Percentiles rank a stretch among this genome's conserved stretches.
phyloP scores from a whole-genome alignment of 2,797 vertebrate genomes.

The Naso thynnoides region DNA sequence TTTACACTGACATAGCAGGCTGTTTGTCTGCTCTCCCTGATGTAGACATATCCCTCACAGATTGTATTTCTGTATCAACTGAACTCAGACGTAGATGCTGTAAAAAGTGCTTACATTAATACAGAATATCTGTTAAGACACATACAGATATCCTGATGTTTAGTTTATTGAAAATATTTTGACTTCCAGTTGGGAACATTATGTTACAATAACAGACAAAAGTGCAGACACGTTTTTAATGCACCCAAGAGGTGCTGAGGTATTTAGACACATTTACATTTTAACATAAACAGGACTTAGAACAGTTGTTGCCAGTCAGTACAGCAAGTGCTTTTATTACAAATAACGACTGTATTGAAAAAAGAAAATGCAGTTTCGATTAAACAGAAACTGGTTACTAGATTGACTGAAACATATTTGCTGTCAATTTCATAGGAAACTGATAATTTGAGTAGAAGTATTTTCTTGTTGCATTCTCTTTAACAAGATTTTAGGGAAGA shows the following conservation, averaged over 20 bases:
- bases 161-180: conserved; percentile 7
- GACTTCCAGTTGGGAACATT: conserved; percentile 4
- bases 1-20: conserved; percentile 24
- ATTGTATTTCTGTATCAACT: conserved; percentile 27
- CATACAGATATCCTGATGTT: neutral
- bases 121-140: neutral
- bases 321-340: neutral
- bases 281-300: neutral
- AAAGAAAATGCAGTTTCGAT: neutral
- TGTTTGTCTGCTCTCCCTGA: conserved; percentile 30
- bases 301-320: neutral
- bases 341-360: no score
- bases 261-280: neutral
- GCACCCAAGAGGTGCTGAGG: neutral
- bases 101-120: neutral
- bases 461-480: neutral
- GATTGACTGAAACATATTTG: neutral
- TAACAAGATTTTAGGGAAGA: no score
- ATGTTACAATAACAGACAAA: neutral
- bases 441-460: neutral
- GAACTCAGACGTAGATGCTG: neutral
- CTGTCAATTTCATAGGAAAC: neutral
- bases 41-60: conserved; percentile 6
- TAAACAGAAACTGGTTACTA: neutral
- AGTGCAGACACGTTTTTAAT: neutral